Conservation (phyloP, 2,113 vertebrate species). For the Macrotis lagotis region DNA sequence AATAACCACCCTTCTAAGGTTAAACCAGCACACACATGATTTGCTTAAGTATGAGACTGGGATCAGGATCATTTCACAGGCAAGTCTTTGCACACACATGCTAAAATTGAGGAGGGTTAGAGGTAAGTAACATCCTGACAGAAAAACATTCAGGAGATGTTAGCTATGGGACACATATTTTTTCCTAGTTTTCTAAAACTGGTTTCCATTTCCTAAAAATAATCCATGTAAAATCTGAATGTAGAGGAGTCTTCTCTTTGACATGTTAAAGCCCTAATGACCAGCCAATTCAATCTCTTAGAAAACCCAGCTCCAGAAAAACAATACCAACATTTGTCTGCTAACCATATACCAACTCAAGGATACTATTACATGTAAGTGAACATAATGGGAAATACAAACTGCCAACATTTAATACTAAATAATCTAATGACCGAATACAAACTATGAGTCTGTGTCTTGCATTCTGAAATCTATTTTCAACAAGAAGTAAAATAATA, state of each 20-base stretch:
- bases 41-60: background rate
- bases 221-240: background rate
- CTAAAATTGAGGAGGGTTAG: background rate
- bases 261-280: background rate
- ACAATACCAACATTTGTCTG: background rate
- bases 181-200: background rate
- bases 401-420: slow-evolving; percentile 12
- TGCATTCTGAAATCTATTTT: slow-evolving; percentile 51
- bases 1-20: background rate
- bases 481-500: slow-evolving; percentile 44
- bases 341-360: background rate
- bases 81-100: background rate
- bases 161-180: background rate
- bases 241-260: background rate
- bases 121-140: background rate
- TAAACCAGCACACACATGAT: background rate
- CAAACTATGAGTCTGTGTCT: slow-evolving; percentile 40
- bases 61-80: background rate
- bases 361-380: background rate
- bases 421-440: slow-evolving; percentile 35
- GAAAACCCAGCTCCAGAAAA: slow-evolving; percentile 10
- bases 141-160: background rate
- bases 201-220: background rate
- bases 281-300: background rate
- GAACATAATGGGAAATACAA: slow-evolving; percentile 2